Conservation (phyloP, 2,888 invertebrate genomes). For the Philereme vetulata region DNA sequence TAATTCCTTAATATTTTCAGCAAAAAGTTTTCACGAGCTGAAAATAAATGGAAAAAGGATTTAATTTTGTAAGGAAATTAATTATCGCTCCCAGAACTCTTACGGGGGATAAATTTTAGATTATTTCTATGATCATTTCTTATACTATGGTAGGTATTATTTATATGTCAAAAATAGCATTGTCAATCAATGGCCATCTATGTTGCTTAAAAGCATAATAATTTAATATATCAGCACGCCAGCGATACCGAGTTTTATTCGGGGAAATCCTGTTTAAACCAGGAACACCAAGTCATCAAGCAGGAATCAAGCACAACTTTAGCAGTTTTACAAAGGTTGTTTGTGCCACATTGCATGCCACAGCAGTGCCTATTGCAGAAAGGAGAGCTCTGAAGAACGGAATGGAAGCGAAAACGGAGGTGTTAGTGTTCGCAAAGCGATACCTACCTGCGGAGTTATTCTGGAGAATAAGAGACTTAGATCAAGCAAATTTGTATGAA, state of each 20-base stretch:
- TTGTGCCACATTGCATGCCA: conserved; percentile 1
- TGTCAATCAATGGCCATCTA: no score
- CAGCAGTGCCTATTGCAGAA: conserved; percentile 3
- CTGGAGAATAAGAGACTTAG: conserved; percentile 19
- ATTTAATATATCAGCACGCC: no score
- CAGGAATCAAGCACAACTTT: conserved; percentile 1
- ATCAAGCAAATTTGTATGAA: not conserved
- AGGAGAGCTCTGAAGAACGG: conserved; percentile 23
- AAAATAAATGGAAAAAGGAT: conserved; percentile 2
- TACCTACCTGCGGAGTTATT: conserved; percentile 42
- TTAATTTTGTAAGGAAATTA: not conserved
- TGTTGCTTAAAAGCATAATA: no score
- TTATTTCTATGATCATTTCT: no score
- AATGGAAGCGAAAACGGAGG: conserved; percentile 43
- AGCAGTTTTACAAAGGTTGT: conserved; percentile 5
- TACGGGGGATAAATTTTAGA: no score
- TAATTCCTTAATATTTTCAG: not conserved
- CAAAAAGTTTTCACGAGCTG: not conserved
- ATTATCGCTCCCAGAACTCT: no score
- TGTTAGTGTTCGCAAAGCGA: conserved; percentile 44
- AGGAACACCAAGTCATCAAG: no score
- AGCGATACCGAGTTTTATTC: no score
- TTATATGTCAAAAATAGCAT: no score
- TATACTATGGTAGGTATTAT: no score
- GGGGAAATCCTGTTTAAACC: no score